Evolutionary conservation across 2,888 invertebrate species (phyloP).

Genomic region (Acanthacorydalis orientalis): DNA sequence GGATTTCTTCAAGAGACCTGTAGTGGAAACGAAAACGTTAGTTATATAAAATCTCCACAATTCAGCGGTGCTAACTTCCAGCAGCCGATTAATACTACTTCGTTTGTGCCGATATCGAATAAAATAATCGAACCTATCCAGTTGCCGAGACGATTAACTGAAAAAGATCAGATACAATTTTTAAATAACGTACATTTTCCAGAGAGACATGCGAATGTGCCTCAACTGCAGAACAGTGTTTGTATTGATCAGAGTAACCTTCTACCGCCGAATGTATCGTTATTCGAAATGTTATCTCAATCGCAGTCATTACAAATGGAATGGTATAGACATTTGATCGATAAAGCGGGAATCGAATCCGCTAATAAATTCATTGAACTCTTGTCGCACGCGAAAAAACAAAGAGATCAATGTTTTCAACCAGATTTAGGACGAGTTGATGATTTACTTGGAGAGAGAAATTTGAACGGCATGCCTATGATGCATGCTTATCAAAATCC

Average conservation of each 20-base stretch:
- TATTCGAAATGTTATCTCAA: slow-evolving; percentile 38
- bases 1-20: background rate
- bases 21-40: background rate
- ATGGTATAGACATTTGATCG: slow-evolving; percentile 37
- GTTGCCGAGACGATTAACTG: slow-evolving; percentile 14
- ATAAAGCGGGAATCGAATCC: slow-evolving; percentile 34
- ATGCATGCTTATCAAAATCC: slow-evolving; percentile 11
- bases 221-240: slow-evolving; percentile 1
- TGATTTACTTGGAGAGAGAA: slow-evolving; percentile 15
- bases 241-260: slow-evolving; percentile 20
- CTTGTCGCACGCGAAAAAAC: slow-evolving; percentile 13
- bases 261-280: slow-evolving; percentile 35
- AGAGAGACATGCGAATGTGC: slow-evolving; percentile 18
- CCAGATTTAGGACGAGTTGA: slow-evolving; percentile 8
- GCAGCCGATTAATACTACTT: slow-evolving; percentile 20
- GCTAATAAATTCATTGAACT: slow-evolving; percentile 35
- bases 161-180: slow-evolving; percentile 35
- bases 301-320: slow-evolving; percentile 32
- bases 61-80: slow-evolving; percentile 9
- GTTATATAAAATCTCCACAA: slow-evolving; percentile 7
- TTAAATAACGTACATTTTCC: slow-evolving; percentile 39
- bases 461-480: slow-evolving; percentile 14
- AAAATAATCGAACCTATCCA: slow-evolving; percentile 10
- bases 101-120: slow-evolving; percentile 14
- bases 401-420: slow-evolving; percentile 15